Base-by-base conservation (phyloP, 2,797 vertebrate genomes). In the Sus cebifrons region DNA sequence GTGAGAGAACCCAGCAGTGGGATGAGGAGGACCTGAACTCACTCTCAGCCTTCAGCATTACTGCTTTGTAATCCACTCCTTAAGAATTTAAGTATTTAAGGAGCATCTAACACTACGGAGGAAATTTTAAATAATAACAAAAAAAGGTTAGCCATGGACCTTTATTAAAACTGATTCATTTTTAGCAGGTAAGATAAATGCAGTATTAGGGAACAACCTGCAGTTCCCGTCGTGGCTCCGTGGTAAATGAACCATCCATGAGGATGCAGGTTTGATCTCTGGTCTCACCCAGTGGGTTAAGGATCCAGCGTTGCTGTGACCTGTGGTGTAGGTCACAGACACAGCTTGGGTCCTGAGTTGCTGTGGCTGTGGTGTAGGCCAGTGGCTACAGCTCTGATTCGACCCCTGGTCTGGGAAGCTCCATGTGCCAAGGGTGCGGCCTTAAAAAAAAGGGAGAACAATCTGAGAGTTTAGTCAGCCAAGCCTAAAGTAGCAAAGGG, bases 121-220 rank as follows among this genome's bases (percentile, higher is more conserved):
- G 67, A 23, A 78, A 32, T 90, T 67, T 87, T 36, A 2, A 79
- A 74, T 36, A 36, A 58, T 29, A n/a, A 17, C 20, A 87, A 52
- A 25, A 86, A 65, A 65, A 60, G n/a, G 20, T 54, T 58, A 44
- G 90, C 29, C 70, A 89, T 2, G 56, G 87, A 54, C 36, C 36
- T 87, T 86, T 73, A 89, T 44, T 68, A 93, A 92, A 90, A 70
- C 10, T 3, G 85, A 49, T 52, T 95, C 78, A 29, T 82, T 81
- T 93, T 71, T 18, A 86, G 49, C 70, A 93, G 82, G 36, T 87
- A 90, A 64, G 75, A 65, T 25, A 88, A 88, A 60, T 44, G 86
- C 29, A 44, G 16, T 58, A 17, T 27, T 54, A 86, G 18, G 78
- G 65, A 92, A 82, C 16, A 23, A 36, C 75, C 36, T 32, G 65